Conservation (phyloP, 2,113 vertebrate genomes). For the Hippocampus abdominalis region DNA sequence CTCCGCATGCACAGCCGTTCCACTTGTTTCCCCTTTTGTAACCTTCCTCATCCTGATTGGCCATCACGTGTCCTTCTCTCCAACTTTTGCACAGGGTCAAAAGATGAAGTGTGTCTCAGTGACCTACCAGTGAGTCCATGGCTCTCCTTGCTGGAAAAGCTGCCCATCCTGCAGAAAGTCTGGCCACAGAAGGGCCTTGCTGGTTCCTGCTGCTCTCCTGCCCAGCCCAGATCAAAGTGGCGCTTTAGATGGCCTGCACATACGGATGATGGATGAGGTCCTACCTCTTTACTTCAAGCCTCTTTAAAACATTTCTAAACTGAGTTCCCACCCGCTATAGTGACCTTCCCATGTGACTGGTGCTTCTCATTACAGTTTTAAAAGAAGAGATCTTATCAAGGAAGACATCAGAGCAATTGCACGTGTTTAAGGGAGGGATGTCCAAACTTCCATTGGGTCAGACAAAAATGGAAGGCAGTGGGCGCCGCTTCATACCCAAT, state of each 20-base stretch:
- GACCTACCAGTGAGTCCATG: constrained; percentile 67
- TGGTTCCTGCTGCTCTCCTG: constrained; percentile 35
- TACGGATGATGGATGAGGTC: constrained; percentile 22
- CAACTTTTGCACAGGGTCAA: neutral
- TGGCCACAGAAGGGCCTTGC: constrained; percentile 40
- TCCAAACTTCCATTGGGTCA: neutral
- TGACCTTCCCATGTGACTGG: neutral
- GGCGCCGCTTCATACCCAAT: neutral
- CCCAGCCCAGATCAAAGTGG: constrained; percentile 25
- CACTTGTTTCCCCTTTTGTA: constrained; percentile 29
- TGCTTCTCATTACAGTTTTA: neutral
- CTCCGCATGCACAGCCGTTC: constrained; percentile 22
- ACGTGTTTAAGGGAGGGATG: neutral
- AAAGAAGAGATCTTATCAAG: neutral
- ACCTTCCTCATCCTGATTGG: constrained; percentile 33
- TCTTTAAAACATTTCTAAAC: neutral
- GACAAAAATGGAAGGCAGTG: neutral
- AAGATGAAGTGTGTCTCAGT: constrained; percentile 3
- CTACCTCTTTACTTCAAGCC: neutral
- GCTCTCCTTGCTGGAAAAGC: constrained; percentile 70
- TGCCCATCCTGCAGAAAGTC: constrained; percentile 67
- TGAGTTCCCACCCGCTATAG: neutral
- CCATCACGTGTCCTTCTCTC: constrained; percentile 11
- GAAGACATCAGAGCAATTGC: neutral
- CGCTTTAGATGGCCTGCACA: constrained; percentile 34